Percentiles rank a stretch among this genome's conserved stretches.
Conservation (phyloP, 23 tunicate genomes). For the Oikopleura albicans region DNA sequence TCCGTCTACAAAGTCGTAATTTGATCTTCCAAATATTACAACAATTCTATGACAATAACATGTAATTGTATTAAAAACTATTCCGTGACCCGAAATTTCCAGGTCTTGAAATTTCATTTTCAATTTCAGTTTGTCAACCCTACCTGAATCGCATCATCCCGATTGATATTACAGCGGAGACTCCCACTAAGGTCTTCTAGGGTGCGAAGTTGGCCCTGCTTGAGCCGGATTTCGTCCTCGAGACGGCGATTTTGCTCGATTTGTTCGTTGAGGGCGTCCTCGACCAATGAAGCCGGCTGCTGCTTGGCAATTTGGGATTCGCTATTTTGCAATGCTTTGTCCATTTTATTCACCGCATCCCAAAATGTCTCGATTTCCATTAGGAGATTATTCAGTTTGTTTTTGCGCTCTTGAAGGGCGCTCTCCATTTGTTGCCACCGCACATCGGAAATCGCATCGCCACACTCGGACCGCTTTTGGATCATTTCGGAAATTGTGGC, state of each 20-base stretch:
- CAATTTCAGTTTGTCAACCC: no score
- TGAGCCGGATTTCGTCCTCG: conserved; percentile 4
- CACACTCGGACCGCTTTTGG: neutral
- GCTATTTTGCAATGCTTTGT: neutral
- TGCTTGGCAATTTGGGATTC: neutral
- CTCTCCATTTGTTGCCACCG: conserved; percentile 7
- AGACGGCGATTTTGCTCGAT: conserved; percentile 11
- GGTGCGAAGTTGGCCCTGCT: neutral
- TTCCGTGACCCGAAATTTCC: no score
- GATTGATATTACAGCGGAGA: neutral
- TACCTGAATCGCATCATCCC: conserved; percentile 6
- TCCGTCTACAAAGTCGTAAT: no score
- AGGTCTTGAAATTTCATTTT: no score
- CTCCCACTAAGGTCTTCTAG: neutral
- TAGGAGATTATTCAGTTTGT: neutral
- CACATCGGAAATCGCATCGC: neutral
- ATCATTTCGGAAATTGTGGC: conserved; percentile 5
- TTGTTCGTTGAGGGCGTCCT: neutral
- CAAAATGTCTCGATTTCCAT: neutral
- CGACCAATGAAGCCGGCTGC: conserved; percentile 1
- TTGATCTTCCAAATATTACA: no score
- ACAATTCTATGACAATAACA: no score
- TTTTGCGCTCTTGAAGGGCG: neutral
- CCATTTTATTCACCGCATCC: conserved; percentile 15
- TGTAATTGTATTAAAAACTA: no score